These are phyloP conservation scores for Plectrocnemia conspersa DNA, from an alignment of 1,140 invertebrate species.

Conservation along the genomic window DNA sequence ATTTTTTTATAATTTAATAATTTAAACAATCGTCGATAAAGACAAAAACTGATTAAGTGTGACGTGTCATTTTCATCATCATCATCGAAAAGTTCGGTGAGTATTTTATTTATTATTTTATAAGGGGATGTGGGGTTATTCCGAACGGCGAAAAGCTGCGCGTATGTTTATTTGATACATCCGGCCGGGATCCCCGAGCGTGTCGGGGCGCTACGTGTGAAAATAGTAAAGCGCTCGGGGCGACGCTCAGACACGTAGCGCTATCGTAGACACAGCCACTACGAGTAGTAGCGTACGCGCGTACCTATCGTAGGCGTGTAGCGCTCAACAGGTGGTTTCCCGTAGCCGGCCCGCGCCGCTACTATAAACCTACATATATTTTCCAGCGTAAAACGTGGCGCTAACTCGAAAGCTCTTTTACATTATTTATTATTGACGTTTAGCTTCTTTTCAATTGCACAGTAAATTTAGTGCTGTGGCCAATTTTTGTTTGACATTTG, in stretches of 20 bases:
- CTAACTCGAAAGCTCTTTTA: slow-evolving; percentile 14
- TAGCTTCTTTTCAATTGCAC: too few species aligned
- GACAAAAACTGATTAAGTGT: not conserved
- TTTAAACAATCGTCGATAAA: too few species aligned
- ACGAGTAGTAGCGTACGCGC: not conserved
- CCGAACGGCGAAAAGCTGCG: not conserved
- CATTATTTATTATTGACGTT: too few species aligned
- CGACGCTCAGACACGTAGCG: not conserved
- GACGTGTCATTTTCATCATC: not conserved
- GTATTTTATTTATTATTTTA: slow-evolving; percentile 4
- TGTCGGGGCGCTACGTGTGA: slow-evolving; percentile 1
- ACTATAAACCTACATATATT: not conserved
- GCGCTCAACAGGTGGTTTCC: slow-evolving; percentile 2
- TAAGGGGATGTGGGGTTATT: not conserved
- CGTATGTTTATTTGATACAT: not conserved
- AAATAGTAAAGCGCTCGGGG: slow-evolving; percentile 8
- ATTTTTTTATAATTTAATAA: too few species aligned
- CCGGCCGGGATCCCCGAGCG: not conserved
- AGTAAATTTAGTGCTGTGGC: too few species aligned
- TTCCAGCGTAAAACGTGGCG: not conserved
- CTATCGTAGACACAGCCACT: not conserved
- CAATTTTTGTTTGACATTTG: too few species aligned
- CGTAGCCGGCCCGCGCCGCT: not conserved
- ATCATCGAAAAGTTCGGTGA: slow-evolving; percentile 7
- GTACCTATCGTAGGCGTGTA: not conserved